Percentiles rank a stretch among this genome's conserved stretches.
Conservation (phyloP, 2,888 invertebrate species). For the Bursaphelenchus okinawaensis region DNA sequence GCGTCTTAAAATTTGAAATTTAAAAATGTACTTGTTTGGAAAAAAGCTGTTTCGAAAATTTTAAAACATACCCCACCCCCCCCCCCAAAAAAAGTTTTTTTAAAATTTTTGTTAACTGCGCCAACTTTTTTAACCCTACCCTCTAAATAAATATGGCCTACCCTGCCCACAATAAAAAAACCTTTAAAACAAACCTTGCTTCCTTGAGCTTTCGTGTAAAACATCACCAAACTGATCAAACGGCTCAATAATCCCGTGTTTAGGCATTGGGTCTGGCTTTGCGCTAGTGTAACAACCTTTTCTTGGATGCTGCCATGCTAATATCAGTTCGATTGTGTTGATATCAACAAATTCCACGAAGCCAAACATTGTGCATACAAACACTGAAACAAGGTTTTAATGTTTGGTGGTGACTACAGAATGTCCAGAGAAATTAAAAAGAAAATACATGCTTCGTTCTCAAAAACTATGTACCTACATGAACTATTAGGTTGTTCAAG, state of each 20-base stretch:
- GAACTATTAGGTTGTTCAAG: too few species aligned
- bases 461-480: too few species aligned
- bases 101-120: too few species aligned
- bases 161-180: too few species aligned
- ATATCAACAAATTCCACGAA: constrained; percentile 31
- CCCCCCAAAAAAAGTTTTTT: too few species aligned
- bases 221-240: neutral
- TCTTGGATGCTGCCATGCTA: constrained; percentile 31
- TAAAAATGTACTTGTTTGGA: too few species aligned
- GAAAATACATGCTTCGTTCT: constrained; percentile 7
- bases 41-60: neutral
- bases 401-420: neutral
- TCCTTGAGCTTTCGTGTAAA: neutral
- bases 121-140: too few species aligned
- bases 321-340: constrained; percentile 23
- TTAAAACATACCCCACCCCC: neutral
- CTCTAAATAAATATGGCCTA: too few species aligned
- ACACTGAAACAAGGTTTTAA: too few species aligned
- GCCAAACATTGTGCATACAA: constrained; percentile 26
- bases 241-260: constrained; percentile 22
- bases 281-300: constrained; percentile 25
- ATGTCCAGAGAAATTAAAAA: neutral
- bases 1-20: constrained; percentile 15
- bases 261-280: constrained; percentile 29
- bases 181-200: too few species aligned